phyloP scores from a whole-genome alignment of 1,140 invertebrate species.

The Megalonaias nervosa region DNA sequence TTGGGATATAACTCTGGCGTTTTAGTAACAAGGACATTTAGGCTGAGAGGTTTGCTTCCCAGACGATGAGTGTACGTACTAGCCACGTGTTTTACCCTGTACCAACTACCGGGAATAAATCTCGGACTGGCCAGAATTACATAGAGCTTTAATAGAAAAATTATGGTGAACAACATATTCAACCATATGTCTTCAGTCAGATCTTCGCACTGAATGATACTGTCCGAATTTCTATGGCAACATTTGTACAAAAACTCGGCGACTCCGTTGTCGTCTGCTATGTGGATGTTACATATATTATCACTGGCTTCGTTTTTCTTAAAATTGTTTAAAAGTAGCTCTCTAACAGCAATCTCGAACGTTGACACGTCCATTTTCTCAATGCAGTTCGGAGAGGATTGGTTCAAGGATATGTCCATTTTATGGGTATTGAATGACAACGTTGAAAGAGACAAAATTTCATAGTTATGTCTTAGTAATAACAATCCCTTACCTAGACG shows the following conservation, averaged over 20 bases:
- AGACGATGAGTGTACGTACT: conserved; percentile 5
- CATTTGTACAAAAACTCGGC: conserved; percentile 14
- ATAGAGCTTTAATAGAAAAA: conserved; percentile 4
- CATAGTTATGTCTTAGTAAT: conserved; percentile 18
- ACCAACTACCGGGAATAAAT: conserved; percentile 11
- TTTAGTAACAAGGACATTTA: conserved; percentile 2
- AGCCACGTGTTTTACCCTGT: conserved; percentile 2
- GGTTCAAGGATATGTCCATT: conserved; percentile 4
- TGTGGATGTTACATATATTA: conserved; percentile 25
- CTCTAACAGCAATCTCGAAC: conserved; percentile 13
- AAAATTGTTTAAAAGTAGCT: conserved; percentile 27
- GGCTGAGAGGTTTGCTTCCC: not conserved
- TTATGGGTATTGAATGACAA: conserved; percentile 6
- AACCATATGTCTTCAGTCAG: conserved; percentile 12
- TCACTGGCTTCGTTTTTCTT: conserved; percentile 18
- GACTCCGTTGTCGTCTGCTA: not conserved
- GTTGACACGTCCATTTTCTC: not conserved
- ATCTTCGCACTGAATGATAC: conserved; percentile 4
- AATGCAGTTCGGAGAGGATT: conserved; percentile 10
- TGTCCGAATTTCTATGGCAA: conserved; percentile 2
- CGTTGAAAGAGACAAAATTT: conserved; percentile 18
- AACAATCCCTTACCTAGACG: conserved; percentile 23
- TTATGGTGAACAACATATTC: conserved; percentile 9
- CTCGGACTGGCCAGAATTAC: conserved; percentile 22
- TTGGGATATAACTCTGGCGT: conserved; percentile 8